Evolutionary conservation across 2,797 vertebrate genomes (phyloP).

Genomic region (Pangasius sanitwongsei): DNA sequence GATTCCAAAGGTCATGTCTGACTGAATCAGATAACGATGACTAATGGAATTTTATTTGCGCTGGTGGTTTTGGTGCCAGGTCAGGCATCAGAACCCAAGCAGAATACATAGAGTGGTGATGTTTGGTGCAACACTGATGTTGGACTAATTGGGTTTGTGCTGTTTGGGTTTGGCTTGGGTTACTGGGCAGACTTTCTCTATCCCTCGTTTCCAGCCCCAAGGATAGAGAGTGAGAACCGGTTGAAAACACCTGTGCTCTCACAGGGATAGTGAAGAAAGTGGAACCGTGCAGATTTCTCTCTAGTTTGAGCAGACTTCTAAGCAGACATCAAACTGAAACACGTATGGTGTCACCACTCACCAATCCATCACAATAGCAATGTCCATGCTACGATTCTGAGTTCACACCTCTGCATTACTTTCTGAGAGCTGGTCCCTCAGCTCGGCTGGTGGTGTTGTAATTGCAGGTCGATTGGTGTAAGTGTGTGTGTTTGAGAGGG

Average conservation of each 20-base stretch:
- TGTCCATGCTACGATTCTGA: background rate
- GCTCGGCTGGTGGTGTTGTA: slow-evolving; percentile 19
- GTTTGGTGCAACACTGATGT: background rate
- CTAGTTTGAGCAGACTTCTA: background rate
- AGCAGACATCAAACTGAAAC: slow-evolving; percentile 1
- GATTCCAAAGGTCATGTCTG: slow-evolving; percentile 7
- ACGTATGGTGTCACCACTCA: background rate
- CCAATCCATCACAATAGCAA: background rate
- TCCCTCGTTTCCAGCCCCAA: background rate
- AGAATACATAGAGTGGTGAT: background rate
- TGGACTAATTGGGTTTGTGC: background rate
- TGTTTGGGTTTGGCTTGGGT: slow-evolving; percentile 23
- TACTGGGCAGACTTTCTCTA: background rate
- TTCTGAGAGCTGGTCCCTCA: background rate
- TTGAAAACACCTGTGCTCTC: slow-evolving; percentile 30
- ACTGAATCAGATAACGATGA: background rate
- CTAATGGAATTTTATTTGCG: background rate
- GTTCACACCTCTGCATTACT: background rate
- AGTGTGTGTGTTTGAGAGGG: slow-evolving; percentile 49
- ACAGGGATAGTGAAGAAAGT: slow-evolving; percentile 3
- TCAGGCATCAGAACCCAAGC: background rate
- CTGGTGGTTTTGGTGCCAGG: background rate
- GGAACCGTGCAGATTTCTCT: background rate
- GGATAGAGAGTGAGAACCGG: background rate
- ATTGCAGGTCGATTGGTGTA: slow-evolving; percentile 61